phyloP scores from a whole-genome alignment of 2,888 invertebrate species.

The Tridacna crocea region DNA sequence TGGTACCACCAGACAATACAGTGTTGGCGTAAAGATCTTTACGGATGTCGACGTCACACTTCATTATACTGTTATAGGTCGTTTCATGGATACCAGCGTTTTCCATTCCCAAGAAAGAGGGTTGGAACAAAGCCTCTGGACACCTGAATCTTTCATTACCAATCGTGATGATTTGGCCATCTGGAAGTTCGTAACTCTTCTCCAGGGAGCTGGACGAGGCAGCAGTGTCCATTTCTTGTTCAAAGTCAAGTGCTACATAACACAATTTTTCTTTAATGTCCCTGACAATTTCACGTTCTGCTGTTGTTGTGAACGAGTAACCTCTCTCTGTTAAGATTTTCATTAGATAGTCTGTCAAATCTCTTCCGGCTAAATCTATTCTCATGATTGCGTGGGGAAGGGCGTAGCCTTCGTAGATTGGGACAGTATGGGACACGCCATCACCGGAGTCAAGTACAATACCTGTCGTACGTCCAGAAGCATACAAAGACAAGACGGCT shows the following conservation, averaged over 20 bases:
- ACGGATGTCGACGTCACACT: slow-evolving; percentile 24
- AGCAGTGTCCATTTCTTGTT: slow-evolving; percentile 95
- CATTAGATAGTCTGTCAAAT: slow-evolving; percentile 19
- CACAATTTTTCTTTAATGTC: slow-evolving; percentile 24
- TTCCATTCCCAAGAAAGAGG: slow-evolving; percentile 78
- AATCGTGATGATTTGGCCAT: slow-evolving; percentile 79
- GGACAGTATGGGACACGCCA: slow-evolving; percentile 18
- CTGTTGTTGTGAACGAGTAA: slow-evolving; percentile 77
- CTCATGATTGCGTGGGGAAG: slow-evolving; percentile 54
- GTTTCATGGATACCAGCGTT: slow-evolving; percentile 57
- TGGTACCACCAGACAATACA: slow-evolving; percentile 95
- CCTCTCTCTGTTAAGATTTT: slow-evolving; percentile 66
- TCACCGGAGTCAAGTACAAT: slow-evolving; percentile 19
- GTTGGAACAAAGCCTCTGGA: slow-evolving; percentile 79
- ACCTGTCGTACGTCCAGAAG: slow-evolving; percentile 88
- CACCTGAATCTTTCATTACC: slow-evolving; percentile 56
- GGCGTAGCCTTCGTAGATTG: slow-evolving; percentile 19
- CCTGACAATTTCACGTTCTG: slow-evolving; percentile 63
- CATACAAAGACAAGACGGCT: slow-evolving; percentile 93
- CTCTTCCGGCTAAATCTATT: slow-evolving; percentile 77
- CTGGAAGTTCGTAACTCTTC: slow-evolving; percentile 89
- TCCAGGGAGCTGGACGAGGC: slow-evolving; percentile 87
- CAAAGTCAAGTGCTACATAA: slow-evolving; percentile 92
- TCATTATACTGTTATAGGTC: slow-evolving; percentile 22
- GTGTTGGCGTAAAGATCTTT: slow-evolving; percentile 24